A percentile compares a stretch with the other conserved stretches of the same genome.
These are phyloP conservation scores for Timema podura DNA, from an alignment of 2,888 invertebrate species.

Conservation along the genomic window DNA sequence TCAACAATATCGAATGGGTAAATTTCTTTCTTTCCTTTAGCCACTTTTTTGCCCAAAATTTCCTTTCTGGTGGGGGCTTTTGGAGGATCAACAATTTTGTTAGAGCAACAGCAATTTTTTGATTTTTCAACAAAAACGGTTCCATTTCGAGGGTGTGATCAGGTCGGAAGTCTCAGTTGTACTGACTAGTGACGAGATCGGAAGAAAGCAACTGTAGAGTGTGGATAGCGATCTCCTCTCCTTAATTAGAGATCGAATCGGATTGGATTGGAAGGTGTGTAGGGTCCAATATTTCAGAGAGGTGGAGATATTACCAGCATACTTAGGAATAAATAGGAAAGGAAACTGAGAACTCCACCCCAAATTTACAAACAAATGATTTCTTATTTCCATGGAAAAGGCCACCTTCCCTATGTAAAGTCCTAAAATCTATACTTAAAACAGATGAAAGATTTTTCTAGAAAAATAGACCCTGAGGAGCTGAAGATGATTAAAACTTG, in stretches of 20 bases:
- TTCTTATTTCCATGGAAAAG: too few relatives aligned
- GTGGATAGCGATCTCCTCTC: background rate
- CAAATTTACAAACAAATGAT: too few relatives aligned
- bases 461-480: too few relatives aligned
- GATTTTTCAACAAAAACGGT: background rate
- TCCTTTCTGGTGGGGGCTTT: constrained; percentile 1
- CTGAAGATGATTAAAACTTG: too few relatives aligned
- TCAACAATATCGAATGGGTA: too few relatives aligned
- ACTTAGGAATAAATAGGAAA: too few relatives aligned
- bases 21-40: background rate
- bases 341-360: too few relatives aligned
- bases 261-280: background rate
- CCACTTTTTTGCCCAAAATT: background rate
- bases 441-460: too few relatives aligned
- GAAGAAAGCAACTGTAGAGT: background rate
- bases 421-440: too few relatives aligned
- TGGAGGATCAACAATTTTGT: background rate
- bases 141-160: background rate
- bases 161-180: background rate
- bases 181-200: background rate
- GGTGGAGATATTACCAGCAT: too few relatives aligned
- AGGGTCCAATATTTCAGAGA: background rate
- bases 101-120: background rate
- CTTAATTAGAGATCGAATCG: background rate
- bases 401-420: too few relatives aligned